Evolutionary conservation across 2,888 invertebrate species (phyloP).

Genomic region (Cephalotes varians): DNA sequence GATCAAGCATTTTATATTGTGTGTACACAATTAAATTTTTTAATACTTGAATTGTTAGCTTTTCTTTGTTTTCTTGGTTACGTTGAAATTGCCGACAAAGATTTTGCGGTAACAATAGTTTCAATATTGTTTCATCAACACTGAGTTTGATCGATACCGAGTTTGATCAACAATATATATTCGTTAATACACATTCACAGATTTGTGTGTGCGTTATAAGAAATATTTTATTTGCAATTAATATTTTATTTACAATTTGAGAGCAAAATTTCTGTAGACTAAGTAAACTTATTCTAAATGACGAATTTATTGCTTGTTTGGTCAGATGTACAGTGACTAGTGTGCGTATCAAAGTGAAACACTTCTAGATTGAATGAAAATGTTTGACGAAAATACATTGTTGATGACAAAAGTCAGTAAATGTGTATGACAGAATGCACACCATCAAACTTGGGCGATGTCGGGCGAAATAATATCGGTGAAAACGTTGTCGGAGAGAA

Average conservation of each 20-base stretch:
- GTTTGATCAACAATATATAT: background rate
- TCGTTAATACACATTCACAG: background rate
- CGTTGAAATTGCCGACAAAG: background rate
- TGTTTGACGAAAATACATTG: background rate
- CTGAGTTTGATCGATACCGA: background rate
- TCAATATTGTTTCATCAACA: background rate
- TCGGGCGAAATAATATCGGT: slow-evolving; percentile 3
- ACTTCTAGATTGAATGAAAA: background rate
- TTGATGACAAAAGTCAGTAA: background rate
- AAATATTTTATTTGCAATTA: slow-evolving; percentile 7
- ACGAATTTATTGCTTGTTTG: background rate
- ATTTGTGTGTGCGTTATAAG: background rate
- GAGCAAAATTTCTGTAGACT: background rate
- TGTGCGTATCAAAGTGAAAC: background rate
- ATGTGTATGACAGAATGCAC: background rate
- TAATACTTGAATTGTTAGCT: background rate
- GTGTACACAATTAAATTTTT: background rate
- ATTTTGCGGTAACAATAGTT: background rate
- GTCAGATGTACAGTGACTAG: background rate
- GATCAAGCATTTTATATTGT: background rate
- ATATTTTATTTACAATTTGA: background rate
- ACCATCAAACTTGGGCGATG: background rate
- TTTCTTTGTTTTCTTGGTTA: background rate
- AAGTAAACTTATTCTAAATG: background rate
- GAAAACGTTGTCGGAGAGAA: slow-evolving; percentile 19